Base-by-base conservation (phyloP, 2,888 invertebrate species). In the Sarcophaga caerulescens region DNA sequence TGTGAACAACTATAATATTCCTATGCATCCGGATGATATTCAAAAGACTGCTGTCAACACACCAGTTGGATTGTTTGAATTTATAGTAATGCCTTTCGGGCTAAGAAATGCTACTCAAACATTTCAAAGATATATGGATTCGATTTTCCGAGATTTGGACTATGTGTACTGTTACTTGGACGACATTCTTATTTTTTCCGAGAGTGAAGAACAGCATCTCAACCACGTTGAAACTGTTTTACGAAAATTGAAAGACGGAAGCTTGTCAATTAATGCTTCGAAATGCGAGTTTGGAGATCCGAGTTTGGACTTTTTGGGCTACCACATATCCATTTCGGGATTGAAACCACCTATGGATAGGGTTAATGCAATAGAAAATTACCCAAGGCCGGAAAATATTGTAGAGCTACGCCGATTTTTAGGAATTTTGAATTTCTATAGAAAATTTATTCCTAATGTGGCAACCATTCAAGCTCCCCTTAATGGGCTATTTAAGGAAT, bases 1-100 rank as follows among this genome's bases (percentile, higher is more conserved):
- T n/a, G n/a, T n/a, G n/a, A n/a, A n/a, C n/a, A n/a, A n/a, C n/a
- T 81, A 83, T 47, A 77, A 82, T 10, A 92, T 93, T 21, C 66
- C 68, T 14, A 89, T 93, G 25, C 86, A 81, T 3, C 69, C 87
- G 4, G 89, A 89, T 19, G 91, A 92, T 81, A 89, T 93, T 17
- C 84, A 69, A 2, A 93, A 93, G 85, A 92, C 92, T 4, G 92
- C 91, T 0, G 90, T 93, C 3, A 90, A 84, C 1, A 92, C 92
- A 3, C 92, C 92, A 1, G 90, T 92, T 76, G 92, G 92, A 4
- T 81, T 92, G 5, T 93, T 90, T 74, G 92, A 92, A 78, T 92
- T 89, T 70, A 11, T 85, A 0, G 59, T 71, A 11, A 92, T 92
- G 91, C 74, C 82, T 3, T 87, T 88, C 25, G 86, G 81, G 71